A percentile compares a stretch with the other conserved stretches of the same genome.
Conservation (phyloP, 2,797 vertebrate genomes). For the Ataeniobius toweri region DNA sequence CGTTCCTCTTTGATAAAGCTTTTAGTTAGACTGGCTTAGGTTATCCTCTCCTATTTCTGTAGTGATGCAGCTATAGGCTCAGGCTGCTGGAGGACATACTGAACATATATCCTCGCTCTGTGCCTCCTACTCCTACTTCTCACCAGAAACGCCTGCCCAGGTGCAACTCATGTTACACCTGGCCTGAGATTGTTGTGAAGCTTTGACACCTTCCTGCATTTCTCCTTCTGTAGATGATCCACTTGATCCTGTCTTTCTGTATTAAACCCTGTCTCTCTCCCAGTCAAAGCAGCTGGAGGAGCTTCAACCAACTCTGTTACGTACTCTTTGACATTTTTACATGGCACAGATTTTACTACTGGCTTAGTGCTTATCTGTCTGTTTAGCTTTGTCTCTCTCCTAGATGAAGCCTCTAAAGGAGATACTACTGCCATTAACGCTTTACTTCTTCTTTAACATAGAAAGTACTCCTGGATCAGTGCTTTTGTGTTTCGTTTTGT, state of each 20-base stretch:
- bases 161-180: not conserved
- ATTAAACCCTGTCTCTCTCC: not conserved
- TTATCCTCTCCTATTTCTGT: not conserved
- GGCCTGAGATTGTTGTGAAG: not conserved
- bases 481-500: too few relatives aligned
- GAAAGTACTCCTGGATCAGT: not conserved
- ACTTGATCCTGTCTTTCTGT: not conserved
- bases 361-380: not conserved
- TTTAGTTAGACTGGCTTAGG: not conserved
- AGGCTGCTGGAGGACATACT: not conserved
- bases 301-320: not conserved
- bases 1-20: not conserved
- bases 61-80: not conserved
- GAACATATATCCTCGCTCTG: not conserved
- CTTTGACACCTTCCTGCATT: not conserved
- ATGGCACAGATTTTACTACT: not conserved
- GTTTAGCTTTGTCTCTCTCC: not conserved
- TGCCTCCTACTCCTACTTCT: not conserved
- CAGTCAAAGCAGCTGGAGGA: not conserved
- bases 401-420: not conserved
- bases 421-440: not conserved
- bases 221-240: not conserved
- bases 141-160: not conserved
- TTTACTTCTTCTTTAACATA: not conserved
- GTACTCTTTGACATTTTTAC: too few relatives aligned